A percentile compares a stretch with the other conserved stretches of the same genome.
Conservation (phyloP, 2,888 invertebrate species). For the Thymelicus sylvestris region DNA sequence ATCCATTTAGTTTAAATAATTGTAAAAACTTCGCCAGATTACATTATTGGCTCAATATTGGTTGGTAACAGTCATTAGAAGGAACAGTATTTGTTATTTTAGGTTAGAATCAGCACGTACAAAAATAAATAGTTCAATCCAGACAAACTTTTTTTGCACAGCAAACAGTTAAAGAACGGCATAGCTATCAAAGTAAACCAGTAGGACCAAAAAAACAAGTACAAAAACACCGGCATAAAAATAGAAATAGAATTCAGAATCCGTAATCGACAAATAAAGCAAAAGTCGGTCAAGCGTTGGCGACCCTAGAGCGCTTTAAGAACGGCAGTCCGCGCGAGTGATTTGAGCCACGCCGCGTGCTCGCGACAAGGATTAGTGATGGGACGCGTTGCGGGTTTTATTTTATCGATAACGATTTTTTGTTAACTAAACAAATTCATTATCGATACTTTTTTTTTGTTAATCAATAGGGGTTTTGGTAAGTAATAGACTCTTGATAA, state of each 20-base stretch:
- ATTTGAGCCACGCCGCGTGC: slow-evolving; percentile 76
- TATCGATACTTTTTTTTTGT: too few species aligned
- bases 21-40: too few species aligned
- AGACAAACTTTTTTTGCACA: background rate
- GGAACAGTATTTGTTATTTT: too few species aligned
- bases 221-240: background rate
- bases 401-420: slow-evolving; percentile 56
- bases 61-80: too few species aligned
- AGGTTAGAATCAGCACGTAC: too few species aligned
- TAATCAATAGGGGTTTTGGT: background rate
- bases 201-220: background rate
- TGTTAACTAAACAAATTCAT: background rate
- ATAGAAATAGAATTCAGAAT: slow-evolving; percentile 39
- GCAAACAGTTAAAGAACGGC: background rate
- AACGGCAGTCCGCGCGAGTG: slow-evolving; percentile 83
- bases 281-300: slow-evolving; percentile 56
- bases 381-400: slow-evolving; percentile 45
- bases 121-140: too few species aligned
- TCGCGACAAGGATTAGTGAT: slow-evolving; percentile 72
- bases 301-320: slow-evolving; percentile 68
- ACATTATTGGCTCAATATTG: too few species aligned
- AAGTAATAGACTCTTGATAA: background rate
- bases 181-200: background rate
- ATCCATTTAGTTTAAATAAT: too few species aligned
- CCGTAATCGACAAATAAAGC: slow-evolving; percentile 69